Conservation (phyloP, 1,140 invertebrate species). For the Lepidurus arcticus region DNA sequence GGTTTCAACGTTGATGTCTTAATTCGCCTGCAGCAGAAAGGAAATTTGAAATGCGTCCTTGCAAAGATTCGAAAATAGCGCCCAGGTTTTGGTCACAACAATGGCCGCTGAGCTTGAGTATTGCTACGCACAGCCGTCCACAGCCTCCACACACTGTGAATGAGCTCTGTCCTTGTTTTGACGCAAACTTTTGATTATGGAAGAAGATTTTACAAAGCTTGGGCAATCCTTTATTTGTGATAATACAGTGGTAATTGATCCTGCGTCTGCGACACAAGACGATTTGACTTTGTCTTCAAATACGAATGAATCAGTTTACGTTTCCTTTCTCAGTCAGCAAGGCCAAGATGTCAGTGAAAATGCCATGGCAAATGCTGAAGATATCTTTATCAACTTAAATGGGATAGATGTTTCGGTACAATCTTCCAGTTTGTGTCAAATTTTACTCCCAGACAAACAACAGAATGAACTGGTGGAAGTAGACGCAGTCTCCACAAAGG, state of each 20-base stretch:
- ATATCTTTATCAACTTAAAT: background rate
- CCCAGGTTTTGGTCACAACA: too few species aligned
- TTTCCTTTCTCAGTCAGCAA: background rate
- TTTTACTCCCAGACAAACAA: background rate
- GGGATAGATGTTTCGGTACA: background rate
- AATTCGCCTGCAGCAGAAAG: too few species aligned
- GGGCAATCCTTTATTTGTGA: background rate
- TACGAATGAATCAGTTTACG: background rate
- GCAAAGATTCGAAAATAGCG: too few species aligned
- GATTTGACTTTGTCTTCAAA: background rate
- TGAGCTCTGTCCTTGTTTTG: background rate
- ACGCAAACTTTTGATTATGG: background rate
- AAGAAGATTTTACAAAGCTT: background rate
- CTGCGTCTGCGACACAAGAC: background rate
- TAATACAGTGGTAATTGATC: constrained; percentile 7
- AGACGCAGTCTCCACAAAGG: background rate
- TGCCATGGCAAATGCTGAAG: background rate
- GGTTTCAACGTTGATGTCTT: too few species aligned
- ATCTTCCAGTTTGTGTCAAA: background rate
- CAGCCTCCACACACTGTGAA: too few species aligned
- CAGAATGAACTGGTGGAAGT: background rate
- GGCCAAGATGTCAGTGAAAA: background rate
- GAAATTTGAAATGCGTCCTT: too few species aligned
- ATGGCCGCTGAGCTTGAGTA: too few species aligned
- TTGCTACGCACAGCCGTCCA: too few species aligned